These are phyloP conservation scores for Peromyscus attwateri DNA, from an alignment of 2,797 vertebrate genomes.

Conservation along the genomic window DNA sequence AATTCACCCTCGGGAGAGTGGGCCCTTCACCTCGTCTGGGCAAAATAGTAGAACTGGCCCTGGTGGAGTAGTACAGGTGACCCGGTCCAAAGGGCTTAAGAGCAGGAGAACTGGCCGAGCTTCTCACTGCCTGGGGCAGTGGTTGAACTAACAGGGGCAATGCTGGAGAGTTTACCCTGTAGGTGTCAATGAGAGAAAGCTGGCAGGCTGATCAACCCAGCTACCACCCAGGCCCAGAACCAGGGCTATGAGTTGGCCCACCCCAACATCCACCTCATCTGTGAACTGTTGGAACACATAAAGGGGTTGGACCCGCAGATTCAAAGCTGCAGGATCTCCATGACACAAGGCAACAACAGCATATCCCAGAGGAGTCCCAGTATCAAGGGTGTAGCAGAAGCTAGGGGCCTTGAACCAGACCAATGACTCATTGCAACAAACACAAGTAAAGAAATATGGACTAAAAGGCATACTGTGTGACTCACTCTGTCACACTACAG, in stretches of 20 bases:
- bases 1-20: neutral
- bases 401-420: neutral
- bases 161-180: neutral
- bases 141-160: neutral
- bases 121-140: neutral
- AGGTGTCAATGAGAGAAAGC: neutral
- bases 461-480: neutral
- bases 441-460: neutral
- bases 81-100: neutral
- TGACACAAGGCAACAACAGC: neutral
- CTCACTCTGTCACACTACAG: neutral
- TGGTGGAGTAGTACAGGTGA: neutral
- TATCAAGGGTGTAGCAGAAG: neutral
- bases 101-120: neutral
- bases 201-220: neutral
- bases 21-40: accelerated
- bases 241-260: neutral
- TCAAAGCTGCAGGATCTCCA: no score
- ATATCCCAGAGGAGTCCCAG: neutral
- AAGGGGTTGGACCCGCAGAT: neutral
- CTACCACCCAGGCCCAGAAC: neutral
- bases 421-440: neutral
- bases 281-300: neutral
- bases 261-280: neutral
- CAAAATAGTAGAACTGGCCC: neutral